Base-by-base conservation (phyloP, 2,113 vertebrate species). In the Siniperca chuatsi region DNA sequence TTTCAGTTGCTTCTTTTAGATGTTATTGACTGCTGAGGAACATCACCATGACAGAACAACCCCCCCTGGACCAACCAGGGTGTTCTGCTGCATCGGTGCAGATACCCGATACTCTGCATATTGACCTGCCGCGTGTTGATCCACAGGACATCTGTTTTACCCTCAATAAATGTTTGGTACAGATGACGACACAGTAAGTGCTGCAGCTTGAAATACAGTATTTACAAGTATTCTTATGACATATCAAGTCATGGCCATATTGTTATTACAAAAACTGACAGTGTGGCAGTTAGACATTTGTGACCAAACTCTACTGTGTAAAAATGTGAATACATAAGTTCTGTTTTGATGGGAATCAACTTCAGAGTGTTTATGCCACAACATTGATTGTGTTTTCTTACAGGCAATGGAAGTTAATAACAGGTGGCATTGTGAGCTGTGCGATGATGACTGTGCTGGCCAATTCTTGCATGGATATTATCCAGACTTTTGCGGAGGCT, bases 1-100 rank as follows among this genome's bases (percentile, higher is more conserved):
- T 60, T 7, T 58, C 2, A 65, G 57, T 55, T 73, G 54, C n/a
- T 62, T 15, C n/a, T 62, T 62, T 75, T 9, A 62, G 73, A 75
- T 33, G 33, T 61, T 5, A 21, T 9, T 29, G 6, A 61, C 9
- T 21, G 2, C 15, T 20, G 18, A 69, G 16, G 9, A 48, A 23
- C 42, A 35, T 48, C 40, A 35, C 18, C 20, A 62, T 62, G 73
- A 37, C 15, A 8, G 42, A 50, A 23, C n/a, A 62, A 62, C 15
- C 25, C n/a, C 7, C 42, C 44, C 58, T 23, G 58, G 29, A 62
- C 42, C 58, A 62, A 13, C 1, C 55, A 12, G 18, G 5, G 55
- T 46, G 16, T 61, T 33, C 58, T 50, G 37, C 71, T 1, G 23
- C 25, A 50, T 35, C 6, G 2, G 16, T 13, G 10, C 72, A 61